Evolutionary conservation across 2,113 vertebrate species (phyloP).

Genomic region (Cyanistes caeruleus): DNA sequence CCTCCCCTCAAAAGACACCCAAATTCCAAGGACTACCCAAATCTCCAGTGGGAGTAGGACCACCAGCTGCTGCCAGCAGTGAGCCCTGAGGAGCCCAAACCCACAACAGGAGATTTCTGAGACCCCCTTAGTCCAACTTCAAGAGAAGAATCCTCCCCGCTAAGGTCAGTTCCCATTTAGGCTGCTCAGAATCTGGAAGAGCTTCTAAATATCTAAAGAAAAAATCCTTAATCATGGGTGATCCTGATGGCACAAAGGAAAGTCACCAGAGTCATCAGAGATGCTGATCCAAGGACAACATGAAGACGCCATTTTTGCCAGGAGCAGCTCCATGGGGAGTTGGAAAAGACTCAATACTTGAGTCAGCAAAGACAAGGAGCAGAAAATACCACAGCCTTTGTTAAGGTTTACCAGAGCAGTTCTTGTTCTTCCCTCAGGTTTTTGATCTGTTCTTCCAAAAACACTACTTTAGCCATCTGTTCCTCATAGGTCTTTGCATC

Average conservation of each 20-base stretch:
- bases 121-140: not conserved
- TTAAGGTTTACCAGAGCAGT: slow-evolving; percentile 58
- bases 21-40: not conserved
- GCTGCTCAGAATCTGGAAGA: not conserved
- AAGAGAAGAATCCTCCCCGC: not conserved
- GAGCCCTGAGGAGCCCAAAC: not conserved
- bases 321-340: not conserved
- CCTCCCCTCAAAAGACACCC: not conserved
- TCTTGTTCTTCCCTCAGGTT: slow-evolving; percentile 75
- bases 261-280: not conserved
- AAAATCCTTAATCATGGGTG: not conserved
- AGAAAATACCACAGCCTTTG: not conserved
- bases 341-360: not conserved
- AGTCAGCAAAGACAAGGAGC: not conserved
- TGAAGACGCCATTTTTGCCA: not conserved
- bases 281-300: not conserved
- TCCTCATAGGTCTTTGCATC: slow-evolving; percentile 50
- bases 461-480: slow-evolving; percentile 60
- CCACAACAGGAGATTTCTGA: not conserved
- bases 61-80: not conserved
- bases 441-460: slow-evolving; percentile 71
- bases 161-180: not conserved
- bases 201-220: not conserved
- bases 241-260: not conserved
- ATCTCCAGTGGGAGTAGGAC: not conserved